Evolutionary conservation across 1,140 invertebrate genomes (phyloP).

Genomic region (Polyergus mexicanus): DNA sequence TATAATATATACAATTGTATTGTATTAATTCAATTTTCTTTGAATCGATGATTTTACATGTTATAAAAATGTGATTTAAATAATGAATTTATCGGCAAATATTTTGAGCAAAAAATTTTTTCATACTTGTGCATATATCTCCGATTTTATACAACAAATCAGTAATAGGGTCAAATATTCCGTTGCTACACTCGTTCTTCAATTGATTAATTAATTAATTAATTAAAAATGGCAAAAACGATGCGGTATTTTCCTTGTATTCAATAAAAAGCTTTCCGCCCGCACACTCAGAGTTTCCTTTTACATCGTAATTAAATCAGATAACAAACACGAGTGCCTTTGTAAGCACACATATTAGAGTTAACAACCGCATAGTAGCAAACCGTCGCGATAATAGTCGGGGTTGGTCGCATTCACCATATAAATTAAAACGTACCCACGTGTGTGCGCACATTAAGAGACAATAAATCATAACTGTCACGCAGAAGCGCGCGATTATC

Average conservation of each 20-base stretch:
- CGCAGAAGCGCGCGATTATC: conserved; percentile 37
- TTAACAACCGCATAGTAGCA: conserved; percentile 37
- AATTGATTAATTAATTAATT: conserved; percentile 47
- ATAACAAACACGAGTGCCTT: conserved; percentile 53
- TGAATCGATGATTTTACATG: background rate
- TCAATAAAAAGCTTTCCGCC: conserved; percentile 15
- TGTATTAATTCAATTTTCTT: background rate
- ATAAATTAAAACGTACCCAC: conserved; percentile 49
- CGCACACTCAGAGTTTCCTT: conserved; percentile 23
- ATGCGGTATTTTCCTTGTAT: conserved; percentile 35
- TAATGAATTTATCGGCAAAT: conserved; percentile 15
- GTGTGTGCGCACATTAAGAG: conserved; percentile 36
- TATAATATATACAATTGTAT: conserved; percentile 9
- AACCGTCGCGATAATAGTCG: conserved; percentile 32
- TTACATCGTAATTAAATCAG: conserved; percentile 58
- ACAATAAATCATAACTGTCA: conserved; percentile 49
- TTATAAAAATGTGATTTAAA: conserved; percentile 13
- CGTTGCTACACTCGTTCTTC: background rate
- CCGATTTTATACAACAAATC: background rate
- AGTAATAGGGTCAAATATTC: background rate
- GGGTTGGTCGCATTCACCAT: conserved; percentile 37
- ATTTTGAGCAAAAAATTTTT: conserved; percentile 14
- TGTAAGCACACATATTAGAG: conserved; percentile 51
- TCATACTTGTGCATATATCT: background rate
- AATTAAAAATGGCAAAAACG: conserved; percentile 10